Conservation (phyloP, 2,113 vertebrate species). For the Onychostruthus taczanowskii region DNA sequence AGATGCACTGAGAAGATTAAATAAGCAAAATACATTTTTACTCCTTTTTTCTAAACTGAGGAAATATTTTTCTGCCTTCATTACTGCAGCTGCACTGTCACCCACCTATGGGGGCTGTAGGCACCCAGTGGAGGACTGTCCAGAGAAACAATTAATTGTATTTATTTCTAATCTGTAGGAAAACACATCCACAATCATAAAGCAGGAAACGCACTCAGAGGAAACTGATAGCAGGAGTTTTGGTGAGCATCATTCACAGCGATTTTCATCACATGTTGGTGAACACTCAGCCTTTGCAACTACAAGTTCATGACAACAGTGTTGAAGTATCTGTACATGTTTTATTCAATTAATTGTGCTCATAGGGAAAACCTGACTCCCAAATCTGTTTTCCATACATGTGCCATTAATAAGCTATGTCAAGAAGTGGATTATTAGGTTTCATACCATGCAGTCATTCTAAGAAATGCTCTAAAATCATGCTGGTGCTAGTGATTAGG, state of each 20-base stretch:
- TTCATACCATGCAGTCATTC: not conserved
- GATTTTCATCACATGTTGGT: rapidly evolving
- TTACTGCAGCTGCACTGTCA: not conserved
- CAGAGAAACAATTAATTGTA: not conserved
- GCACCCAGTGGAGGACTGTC: not conserved
- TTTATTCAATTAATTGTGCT: not conserved
- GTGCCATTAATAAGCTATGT: not conserved
- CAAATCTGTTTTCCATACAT: not conserved
- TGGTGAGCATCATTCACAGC: not conserved
- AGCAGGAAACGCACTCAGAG: not conserved
- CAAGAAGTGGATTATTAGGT: not conserved
- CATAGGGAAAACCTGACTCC: not conserved
- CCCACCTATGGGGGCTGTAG: not conserved
- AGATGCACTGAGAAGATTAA: not conserved
- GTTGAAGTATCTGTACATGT: rapidly evolving
- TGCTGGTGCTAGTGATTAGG: not conserved
- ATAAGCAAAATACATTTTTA: not conserved
- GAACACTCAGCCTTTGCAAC: not conserved
- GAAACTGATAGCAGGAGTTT: not conserved
- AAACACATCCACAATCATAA: not conserved
- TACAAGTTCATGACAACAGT: not conserved
- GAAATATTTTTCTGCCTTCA: not conserved
- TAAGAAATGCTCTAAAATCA: not conserved
- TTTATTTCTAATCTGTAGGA: not conserved
- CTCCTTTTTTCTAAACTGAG: not conserved